phyloP scores from a whole-genome alignment of 2,888 invertebrate species.

The Pachydiplax longipennis region DNA sequence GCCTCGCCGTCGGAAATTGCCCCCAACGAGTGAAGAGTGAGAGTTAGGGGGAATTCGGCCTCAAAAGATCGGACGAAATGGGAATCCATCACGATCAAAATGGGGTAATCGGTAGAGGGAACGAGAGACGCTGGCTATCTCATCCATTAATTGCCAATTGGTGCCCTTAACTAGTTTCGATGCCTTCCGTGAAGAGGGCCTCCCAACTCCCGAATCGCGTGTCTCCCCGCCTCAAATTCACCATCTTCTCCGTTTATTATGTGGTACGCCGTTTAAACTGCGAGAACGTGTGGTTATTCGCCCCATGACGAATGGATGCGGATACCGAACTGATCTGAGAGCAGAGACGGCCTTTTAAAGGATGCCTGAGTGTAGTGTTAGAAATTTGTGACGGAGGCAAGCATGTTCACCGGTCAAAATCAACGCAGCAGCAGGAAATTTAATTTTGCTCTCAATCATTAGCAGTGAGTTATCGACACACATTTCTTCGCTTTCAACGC shows the following conservation, averaged over 20 bases:
- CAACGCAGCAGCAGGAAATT: no score
- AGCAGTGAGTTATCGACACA: no score
- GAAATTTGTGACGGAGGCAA: no score
- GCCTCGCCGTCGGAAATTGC: not conserved
- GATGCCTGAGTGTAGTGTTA: no score
- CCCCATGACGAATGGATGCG: not conserved
- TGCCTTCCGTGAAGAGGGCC: not conserved
- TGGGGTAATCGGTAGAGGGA: not conserved
- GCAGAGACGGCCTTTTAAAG: no score
- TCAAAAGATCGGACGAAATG: not conserved
- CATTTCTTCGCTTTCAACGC: no score
- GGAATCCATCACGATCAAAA: not conserved
- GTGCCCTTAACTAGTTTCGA: not conserved
- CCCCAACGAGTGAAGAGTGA: not conserved
- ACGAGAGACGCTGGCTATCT: not conserved
- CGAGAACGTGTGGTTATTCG: not conserved
- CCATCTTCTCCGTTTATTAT: not conserved
- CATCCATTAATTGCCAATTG: not conserved
- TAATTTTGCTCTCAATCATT: no score
- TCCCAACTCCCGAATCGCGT: not conserved
- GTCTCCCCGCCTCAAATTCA: not conserved
- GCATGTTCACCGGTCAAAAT: no score
- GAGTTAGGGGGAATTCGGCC: not conserved
- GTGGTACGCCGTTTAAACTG: not conserved
- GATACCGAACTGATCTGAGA: no score